These are phyloP conservation scores for Grantiella picta DNA, from an alignment of 2,113 vertebrate genomes.

Conservation along the genomic window DNA sequence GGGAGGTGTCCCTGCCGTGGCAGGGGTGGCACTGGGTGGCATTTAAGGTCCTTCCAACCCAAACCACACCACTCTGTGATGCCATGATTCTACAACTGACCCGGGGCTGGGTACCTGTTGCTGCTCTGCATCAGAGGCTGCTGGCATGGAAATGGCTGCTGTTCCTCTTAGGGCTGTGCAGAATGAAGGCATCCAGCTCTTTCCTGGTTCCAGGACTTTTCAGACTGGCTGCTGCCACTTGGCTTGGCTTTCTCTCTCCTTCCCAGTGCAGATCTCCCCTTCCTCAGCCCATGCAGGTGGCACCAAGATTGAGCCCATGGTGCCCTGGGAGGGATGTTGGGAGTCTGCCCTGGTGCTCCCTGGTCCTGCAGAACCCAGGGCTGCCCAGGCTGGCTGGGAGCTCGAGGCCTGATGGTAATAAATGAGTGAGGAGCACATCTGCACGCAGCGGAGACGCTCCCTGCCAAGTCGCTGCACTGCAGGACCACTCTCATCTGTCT, in stretches of 20 bases:
- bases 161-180: not conserved
- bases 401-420: constrained; percentile 34
- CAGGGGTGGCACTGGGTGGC: not conserved
- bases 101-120: not conserved
- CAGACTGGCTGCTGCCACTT: not conserved
- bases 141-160: not conserved
- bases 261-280: not conserved
- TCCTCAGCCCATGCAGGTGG: not conserved
- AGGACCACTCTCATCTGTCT: constrained; percentile 86
- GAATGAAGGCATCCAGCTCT: not conserved
- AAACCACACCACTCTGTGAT: not conserved
- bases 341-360: not conserved
- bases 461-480: constrained; percentile 85
- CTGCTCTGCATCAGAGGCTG: not conserved
- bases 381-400: not conserved
- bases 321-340: not conserved
- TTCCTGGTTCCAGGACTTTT: not conserved
- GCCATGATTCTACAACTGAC: not conserved
- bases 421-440: constrained; percentile 77
- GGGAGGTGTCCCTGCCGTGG: not conserved
- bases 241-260: not conserved
- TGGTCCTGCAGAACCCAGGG: not conserved
- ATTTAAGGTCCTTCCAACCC: not conserved
- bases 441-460: constrained; percentile 75
- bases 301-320: not conserved